phyloP scores from a whole-genome alignment of 2,113 vertebrate genomes.

The Platysteira castanea region DNA sequence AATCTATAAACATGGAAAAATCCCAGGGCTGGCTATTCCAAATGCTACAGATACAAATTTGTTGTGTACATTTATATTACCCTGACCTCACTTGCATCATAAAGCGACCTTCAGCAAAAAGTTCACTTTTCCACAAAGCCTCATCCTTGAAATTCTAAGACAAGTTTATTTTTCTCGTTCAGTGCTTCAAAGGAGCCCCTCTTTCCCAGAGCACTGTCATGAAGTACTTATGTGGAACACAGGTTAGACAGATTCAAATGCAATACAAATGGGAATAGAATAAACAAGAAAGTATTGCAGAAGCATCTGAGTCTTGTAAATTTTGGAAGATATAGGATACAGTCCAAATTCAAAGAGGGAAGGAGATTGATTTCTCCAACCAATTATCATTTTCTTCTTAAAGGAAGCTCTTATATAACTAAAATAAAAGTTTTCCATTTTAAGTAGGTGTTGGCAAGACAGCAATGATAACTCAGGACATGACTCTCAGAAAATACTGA shows the following conservation, averaged over 20 bases:
- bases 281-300: neutral
- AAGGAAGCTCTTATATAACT: neutral
- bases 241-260: slow-evolving; percentile 1
- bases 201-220: neutral
- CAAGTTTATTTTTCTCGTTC: neutral
- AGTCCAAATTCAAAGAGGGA: neutral
- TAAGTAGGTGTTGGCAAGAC: neutral
- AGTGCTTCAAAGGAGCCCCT: neutral
- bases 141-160: neutral
- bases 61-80: neutral
- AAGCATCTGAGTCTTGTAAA: neutral
- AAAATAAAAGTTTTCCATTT: neutral
- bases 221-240: neutral
- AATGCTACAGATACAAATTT: neutral
- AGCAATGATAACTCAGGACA: neutral
- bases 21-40: neutral
- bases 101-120: neutral
- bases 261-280: neutral
- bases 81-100: neutral
- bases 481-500: neutral
- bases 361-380: neutral
- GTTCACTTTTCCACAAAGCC: neutral
- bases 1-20: neutral
- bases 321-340: neutral
- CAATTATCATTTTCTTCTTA: neutral